A percentile compares a stretch with the other conserved stretches of the same genome.
These are phyloP conservation scores for Ruditapes philippinarum DNA, from an alignment of 1,140 invertebrate species.

Conservation along the genomic window DNA sequence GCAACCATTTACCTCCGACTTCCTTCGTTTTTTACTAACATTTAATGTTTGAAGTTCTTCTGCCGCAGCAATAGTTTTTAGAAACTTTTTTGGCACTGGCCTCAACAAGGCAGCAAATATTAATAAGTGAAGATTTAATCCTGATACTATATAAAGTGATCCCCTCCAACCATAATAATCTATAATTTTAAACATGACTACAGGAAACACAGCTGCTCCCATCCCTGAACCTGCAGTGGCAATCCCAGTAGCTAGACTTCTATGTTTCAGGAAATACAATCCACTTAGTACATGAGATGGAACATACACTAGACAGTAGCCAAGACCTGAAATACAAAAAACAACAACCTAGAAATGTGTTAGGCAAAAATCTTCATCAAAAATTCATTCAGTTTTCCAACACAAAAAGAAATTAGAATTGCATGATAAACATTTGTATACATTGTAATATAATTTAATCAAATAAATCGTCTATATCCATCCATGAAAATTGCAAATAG, in stretches of 20 bases:
- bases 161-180: slow-evolving; percentile 91
- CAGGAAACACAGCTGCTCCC: slow-evolving; percentile 91
- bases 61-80: not conserved
- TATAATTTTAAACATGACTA: slow-evolving; percentile 90
- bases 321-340: slow-evolving; percentile 74
- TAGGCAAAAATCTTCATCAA: too few species aligned
- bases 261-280: slow-evolving; percentile 96
- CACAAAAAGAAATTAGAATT: too few species aligned
- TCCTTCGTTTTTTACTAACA: not conserved
- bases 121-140: slow-evolving; percentile 91
- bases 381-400: too few species aligned
- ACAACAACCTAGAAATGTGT: too few species aligned
- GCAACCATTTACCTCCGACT: not conserved
- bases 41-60: slow-evolving; percentile 27
- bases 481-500: too few species aligned
- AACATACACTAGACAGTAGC: slow-evolving; percentile 78
- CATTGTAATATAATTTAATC: too few species aligned
- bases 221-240: slow-evolving; percentile 97
- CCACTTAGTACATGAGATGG: slow-evolving; percentile 87
- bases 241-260: slow-evolving; percentile 95
- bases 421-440: too few species aligned
- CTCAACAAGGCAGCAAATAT: slow-evolving; percentile 75
- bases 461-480: too few species aligned
- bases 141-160: slow-evolving; percentile 95
- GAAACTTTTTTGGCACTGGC: slow-evolving; percentile 65